These are phyloP conservation scores for Embiotoca jacksoni DNA, from an alignment of 2,113 vertebrate genomes.

Conservation along the genomic window DNA sequence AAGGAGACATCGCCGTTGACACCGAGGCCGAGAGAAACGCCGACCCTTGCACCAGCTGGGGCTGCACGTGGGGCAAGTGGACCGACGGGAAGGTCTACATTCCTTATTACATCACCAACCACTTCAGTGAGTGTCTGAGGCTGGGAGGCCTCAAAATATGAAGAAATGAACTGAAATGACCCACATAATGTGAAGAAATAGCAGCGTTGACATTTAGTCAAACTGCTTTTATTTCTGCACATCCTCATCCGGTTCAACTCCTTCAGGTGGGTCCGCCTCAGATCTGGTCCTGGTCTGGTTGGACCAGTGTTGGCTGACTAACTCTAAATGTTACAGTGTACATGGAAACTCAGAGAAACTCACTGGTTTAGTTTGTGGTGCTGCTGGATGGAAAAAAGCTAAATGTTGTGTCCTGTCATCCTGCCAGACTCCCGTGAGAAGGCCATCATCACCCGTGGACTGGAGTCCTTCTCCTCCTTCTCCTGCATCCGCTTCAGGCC, in stretches of 20 bases:
- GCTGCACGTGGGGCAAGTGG: slow-evolving; percentile 66
- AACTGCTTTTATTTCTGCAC: too few relatives aligned
- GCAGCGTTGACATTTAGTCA: too few relatives aligned
- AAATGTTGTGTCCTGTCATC: neutral
- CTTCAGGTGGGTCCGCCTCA: too few relatives aligned
- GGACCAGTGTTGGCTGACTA: too few relatives aligned
- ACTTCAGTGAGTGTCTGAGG: slow-evolving; percentile 65
- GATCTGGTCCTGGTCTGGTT: too few relatives aligned
- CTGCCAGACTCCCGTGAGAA: slow-evolving; percentile 62
- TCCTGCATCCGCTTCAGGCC: slow-evolving; percentile 78
- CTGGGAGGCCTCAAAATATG: neutral
- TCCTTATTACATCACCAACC: slow-evolving; percentile 72
- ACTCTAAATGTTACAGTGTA: too few relatives aligned
- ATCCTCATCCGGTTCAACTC: too few relatives aligned
- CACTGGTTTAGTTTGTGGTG: too few relatives aligned
- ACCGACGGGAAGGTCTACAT: slow-evolving; percentile 72
- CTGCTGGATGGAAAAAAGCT: neutral
- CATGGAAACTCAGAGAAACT: too few relatives aligned
- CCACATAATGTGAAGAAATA: too few relatives aligned
- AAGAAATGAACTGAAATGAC: too few relatives aligned
- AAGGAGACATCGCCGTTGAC: slow-evolving; percentile 64
- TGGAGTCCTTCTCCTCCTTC: slow-evolving; percentile 69
- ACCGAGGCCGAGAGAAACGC: slow-evolving; percentile 64
- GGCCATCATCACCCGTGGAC: slow-evolving; percentile 59
- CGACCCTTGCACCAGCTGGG: slow-evolving; percentile 68